Conservation (phyloP, 1,140 invertebrate species). For the Pseudomyrmex flavicornis region DNA sequence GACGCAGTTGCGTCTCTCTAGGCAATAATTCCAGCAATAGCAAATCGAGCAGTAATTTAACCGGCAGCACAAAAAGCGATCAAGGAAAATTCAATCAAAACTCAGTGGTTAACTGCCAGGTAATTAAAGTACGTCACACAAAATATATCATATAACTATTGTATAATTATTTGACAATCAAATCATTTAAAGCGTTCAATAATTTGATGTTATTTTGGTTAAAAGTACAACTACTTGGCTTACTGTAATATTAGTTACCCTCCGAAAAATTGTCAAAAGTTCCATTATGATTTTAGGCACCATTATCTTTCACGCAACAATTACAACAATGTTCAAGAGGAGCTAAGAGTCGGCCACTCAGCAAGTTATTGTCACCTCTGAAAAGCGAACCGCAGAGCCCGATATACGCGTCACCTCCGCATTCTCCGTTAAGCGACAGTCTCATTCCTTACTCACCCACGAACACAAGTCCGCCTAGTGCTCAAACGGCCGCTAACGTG, state of each 20-base stretch:
- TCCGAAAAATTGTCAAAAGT: background rate
- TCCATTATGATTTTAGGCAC: conserved; percentile 79
- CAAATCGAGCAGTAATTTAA: conserved; percentile 90
- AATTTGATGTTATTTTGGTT: no score
- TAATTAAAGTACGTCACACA: conserved; percentile 77
- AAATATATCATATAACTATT: no score
- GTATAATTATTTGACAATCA: background rate
- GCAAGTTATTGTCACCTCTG: conserved; percentile 89
- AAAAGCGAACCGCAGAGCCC: conserved; percentile 92
- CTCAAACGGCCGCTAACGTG: conserved; percentile 82
- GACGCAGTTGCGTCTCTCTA: conserved; percentile 90
- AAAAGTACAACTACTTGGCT: background rate
- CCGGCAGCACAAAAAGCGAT: conserved; percentile 88
- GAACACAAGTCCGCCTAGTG: conserved; percentile 83
- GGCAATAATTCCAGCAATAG: conserved; percentile 90
- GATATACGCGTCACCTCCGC: conserved; percentile 93
- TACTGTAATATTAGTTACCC: background rate
- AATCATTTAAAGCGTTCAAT: no score
- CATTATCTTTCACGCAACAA: conserved; percentile 91
- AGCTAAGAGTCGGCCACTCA: conserved; percentile 86
- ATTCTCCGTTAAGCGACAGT: conserved; percentile 92
- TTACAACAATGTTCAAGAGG: conserved; percentile 88
- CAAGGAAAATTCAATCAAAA: conserved; percentile 86
- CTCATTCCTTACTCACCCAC: conserved; percentile 84
- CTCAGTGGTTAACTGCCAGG: conserved; percentile 81